A percentile compares a stretch with the other conserved stretches of the same genome.
Evolutionary conservation across 2,888 invertebrate species (phyloP).

Genomic region (Megalurothrips usitatus): DNA sequence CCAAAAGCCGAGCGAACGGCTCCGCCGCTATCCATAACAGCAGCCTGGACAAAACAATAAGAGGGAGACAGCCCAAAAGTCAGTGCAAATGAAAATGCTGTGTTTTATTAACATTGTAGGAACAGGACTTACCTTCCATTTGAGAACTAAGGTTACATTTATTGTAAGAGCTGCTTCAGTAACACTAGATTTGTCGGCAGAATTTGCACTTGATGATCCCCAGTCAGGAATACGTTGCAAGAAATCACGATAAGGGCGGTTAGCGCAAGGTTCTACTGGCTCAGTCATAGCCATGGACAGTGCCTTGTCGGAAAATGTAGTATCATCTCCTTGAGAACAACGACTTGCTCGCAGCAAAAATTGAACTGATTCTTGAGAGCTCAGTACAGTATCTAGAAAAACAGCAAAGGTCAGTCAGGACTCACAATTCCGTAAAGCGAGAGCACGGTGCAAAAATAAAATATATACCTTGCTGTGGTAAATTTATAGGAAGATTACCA

Average conservation of each 20-base stretch:
- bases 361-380: slow-evolving; percentile 43
- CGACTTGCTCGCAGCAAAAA: slow-evolving; percentile 29
- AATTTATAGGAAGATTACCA: slow-evolving; percentile 41
- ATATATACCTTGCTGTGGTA: slow-evolving; percentile 35
- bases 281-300: slow-evolving; percentile 41
- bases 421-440: background rate
- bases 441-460: background rate
- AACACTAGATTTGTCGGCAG: slow-evolving; percentile 34
- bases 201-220: background rate
- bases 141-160: slow-evolving; percentile 45
- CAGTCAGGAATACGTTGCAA: background rate
- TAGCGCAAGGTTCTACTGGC: slow-evolving; percentile 40
- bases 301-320: slow-evolving; percentile 46
- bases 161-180: slow-evolving; percentile 41
- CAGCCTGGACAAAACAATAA: slow-evolving; percentile 44
- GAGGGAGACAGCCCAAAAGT: slow-evolving; percentile 29
- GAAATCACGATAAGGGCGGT: slow-evolving; percentile 45
- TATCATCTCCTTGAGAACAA: slow-evolving; percentile 32
- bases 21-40: slow-evolving; percentile 53
- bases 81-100: background rate
- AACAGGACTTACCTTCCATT: slow-evolving; percentile 48
- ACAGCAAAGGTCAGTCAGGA: slow-evolving; percentile 27
- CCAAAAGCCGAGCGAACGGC: slow-evolving; percentile 45
- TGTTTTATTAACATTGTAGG: background rate
- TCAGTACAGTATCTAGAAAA: slow-evolving; percentile 52